Conservation (phyloP, 2,113 vertebrate species). For the Coreoperca whiteheadi region DNA sequence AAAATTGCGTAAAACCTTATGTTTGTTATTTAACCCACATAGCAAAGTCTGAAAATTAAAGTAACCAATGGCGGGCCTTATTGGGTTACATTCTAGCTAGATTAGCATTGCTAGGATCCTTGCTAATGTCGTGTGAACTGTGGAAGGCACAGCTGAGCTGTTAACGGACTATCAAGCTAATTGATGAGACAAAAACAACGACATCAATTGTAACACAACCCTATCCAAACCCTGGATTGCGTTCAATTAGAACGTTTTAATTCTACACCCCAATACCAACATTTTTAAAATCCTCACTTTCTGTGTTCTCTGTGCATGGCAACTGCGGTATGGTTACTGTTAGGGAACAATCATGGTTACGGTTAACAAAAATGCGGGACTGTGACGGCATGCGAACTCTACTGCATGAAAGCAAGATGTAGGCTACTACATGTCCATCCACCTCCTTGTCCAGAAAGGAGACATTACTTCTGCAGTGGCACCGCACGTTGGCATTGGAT, state of each 20-base stretch:
- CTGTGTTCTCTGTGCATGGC: background rate
- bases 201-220: background rate
- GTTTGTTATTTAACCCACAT: background rate
- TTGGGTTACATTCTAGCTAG: background rate
- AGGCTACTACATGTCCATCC: too few relatives aligned
- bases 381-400: background rate
- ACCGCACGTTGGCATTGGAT: background rate
- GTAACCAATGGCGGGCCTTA: too few relatives aligned
- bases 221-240: too few relatives aligned
- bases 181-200: background rate
- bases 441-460: background rate
- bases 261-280: too few relatives aligned
- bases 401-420: background rate
- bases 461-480: background rate
- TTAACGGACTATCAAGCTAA: background rate
- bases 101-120: background rate
- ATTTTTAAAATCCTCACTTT: background rate
- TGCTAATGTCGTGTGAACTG: background rate
- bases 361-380: background rate
- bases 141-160: background rate
- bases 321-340: background rate
- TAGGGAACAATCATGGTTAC: background rate
- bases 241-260: too few relatives aligned
- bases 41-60: background rate
- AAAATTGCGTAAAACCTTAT: background rate